These are phyloP conservation scores for Onychostruthus taczanowskii DNA, from an alignment of 2,113 vertebrate genomes.

Conservation along the genomic window DNA sequence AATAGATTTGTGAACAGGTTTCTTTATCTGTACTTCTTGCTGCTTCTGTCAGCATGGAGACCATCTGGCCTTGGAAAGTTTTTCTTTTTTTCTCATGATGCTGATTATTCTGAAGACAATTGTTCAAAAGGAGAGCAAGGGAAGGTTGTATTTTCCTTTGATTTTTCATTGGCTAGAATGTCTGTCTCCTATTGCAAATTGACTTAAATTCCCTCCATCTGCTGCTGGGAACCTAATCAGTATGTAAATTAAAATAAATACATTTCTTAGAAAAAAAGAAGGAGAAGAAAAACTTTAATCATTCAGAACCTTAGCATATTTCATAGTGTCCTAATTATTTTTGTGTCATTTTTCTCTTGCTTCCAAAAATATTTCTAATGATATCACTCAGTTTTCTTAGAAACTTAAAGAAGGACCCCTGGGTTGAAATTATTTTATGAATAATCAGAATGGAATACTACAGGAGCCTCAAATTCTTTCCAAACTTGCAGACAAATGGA, in stretches of 20 bases:
- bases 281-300: not conserved
- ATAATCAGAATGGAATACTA: not conserved
- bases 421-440: not conserved
- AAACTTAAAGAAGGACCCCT: not conserved
- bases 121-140: slow-evolving; percentile 26
- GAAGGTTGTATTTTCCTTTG: not conserved
- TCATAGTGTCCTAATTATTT: not conserved
- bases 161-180: slow-evolving; percentile 40
- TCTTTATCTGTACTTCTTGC: not conserved
- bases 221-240: slow-evolving; percentile 58
- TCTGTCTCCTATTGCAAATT: slow-evolving; percentile 53
- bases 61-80: not conserved
- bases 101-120: not conserved
- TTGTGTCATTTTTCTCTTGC: not conserved
- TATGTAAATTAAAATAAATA: slow-evolving; percentile 73
- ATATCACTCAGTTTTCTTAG: not conserved
- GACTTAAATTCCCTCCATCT: slow-evolving; percentile 65
- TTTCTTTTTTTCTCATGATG: not conserved
- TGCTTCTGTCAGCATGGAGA: not conserved
- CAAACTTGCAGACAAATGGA: not conserved
- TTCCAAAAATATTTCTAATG: slow-evolving; percentile 39
- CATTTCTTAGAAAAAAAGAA: not conserved
- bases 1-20: not conserved
- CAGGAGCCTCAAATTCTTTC: not conserved
- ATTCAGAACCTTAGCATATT: slow-evolving; percentile 21